A percentile compares a stretch with the other conserved stretches of the same genome.
Evolutionary conservation across 2,888 invertebrate species (phyloP).

Genomic region (Hermodice carunculata): DNA sequence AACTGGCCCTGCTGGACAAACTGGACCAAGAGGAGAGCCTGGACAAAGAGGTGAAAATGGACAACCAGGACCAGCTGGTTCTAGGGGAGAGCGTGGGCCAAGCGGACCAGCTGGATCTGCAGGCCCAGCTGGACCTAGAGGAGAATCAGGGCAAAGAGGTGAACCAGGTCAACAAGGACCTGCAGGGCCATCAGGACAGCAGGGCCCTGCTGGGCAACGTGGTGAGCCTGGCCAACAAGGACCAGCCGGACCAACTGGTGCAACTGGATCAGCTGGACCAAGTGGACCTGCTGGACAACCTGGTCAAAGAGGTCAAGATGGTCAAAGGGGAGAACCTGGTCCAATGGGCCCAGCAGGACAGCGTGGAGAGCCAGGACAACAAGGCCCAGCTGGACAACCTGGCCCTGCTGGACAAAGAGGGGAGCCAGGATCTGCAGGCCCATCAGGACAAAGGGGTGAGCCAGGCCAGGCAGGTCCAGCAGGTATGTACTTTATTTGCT

Average conservation of each 20-base stretch:
- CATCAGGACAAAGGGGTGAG: not conserved
- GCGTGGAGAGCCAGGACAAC: conserved; percentile 22
- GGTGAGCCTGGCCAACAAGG: conserved; percentile 24
- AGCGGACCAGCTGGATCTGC: conserved; percentile 28
- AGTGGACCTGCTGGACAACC: conserved; percentile 19
- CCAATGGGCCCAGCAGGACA: no score
- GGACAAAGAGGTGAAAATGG: conserved; percentile 9
- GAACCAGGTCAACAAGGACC: conserved; percentile 15
- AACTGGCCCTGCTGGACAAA: conserved; percentile 14
- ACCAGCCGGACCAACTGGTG: conserved; percentile 25
- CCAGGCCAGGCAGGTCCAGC: not conserved
- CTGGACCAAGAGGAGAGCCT: conserved; percentile 2
- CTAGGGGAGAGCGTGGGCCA: conserved; percentile 15
- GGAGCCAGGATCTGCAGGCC: not conserved
- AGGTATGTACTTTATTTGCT: no score
- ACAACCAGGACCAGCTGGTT: conserved; percentile 20
- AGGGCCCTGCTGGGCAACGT: conserved; percentile 17
- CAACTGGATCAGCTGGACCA: conserved; percentile 23
- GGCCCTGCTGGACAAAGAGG: conserved; percentile 31
- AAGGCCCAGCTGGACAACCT: conserved; percentile 23
- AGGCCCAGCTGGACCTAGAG: conserved; percentile 19
- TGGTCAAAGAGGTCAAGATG: conserved; percentile 25
- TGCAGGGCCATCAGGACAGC: conserved; percentile 13
- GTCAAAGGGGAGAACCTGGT: no score
- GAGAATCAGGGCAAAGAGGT: conserved; percentile 21